Conservation (phyloP, 2,113 vertebrate species). For the Tapirus terrestris region DNA sequence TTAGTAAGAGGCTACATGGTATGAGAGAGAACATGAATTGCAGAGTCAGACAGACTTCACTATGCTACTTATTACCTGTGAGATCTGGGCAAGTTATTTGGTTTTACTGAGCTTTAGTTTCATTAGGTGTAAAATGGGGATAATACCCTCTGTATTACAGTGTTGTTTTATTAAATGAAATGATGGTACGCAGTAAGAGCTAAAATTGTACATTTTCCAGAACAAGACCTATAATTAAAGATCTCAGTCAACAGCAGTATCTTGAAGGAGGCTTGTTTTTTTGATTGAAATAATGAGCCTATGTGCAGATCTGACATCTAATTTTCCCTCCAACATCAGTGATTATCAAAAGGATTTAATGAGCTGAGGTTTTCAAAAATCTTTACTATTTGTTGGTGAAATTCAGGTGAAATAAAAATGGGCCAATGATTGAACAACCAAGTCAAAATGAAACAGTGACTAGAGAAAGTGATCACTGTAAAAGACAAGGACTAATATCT, state of each 20-base stretch:
- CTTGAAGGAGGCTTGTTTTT: slow-evolving; percentile 16
- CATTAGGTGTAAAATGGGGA: neutral
- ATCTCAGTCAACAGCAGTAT: neutral
- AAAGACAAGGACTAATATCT: slow-evolving; percentile 29
- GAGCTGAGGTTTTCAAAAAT: neutral
- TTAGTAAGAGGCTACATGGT: neutral
- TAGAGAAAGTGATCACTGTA: neutral
- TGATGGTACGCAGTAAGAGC: neutral
- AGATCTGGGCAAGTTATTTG: neutral
- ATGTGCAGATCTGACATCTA: neutral
- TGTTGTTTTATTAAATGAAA: slow-evolving; percentile 47
- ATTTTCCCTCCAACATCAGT: neutral
- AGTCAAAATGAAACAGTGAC: slow-evolving; percentile 41
- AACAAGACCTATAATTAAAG: slow-evolving; percentile 7
- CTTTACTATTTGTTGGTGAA: slow-evolving; percentile 2
- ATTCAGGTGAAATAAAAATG: slow-evolving; percentile 44
- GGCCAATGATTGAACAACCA: slow-evolving; percentile 9
- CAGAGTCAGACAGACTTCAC: neutral
- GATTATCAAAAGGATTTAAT: slow-evolving; percentile 25
- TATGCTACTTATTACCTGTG: slow-evolving; percentile 28
- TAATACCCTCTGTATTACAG: neutral
- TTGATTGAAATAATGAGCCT: slow-evolving; percentile 6
- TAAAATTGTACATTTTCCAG: slow-evolving; percentile 16
- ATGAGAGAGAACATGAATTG: neutral
- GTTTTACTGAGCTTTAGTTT: slow-evolving; percentile 24